Base-by-base conservation (phyloP, 2,888 invertebrate genomes). In the Chrysotoxum bicinctum region DNA sequence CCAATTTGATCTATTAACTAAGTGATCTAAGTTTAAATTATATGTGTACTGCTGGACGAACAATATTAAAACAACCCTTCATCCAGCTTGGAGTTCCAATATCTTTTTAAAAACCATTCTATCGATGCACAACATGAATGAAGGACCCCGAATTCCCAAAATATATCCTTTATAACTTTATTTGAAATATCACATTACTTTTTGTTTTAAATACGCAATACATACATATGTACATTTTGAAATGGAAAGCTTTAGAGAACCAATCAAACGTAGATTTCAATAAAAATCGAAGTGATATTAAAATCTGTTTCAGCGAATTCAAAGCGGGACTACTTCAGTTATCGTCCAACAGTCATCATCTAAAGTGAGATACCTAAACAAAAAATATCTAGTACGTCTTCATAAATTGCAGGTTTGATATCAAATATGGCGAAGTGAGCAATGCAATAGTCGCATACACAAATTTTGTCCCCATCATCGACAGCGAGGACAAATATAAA, bases 391-490 rank as follows among this genome's bases (percentile, higher is more conserved):
- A 50, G 23, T 14, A 50, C 12, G 8, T 72, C 10, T 50, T 35
- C 30, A 43, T 32, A 70, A 69, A 54, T 58, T 56, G 45, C 73
- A 56, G 73, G 48, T 85, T 85, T 77, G 77, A 85, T 85, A 73
- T 76, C 72, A 48, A 80, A 85, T 81, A 80, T 26, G 26, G 26
- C 26, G 4, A 26, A 26, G 3, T 26, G 26, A 16, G 8, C 4
- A 14, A 75, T 64, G 70, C 56, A 68, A 75, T 72, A n/a, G 5
- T 23, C 19, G 75, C 43, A 58, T 52, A 52, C 35, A 60, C 72
- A 72, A 78, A 75, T 48, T 62, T 43, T 35, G 56, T 60, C 23
- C 45, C 10, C 52, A 21, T 26, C 23, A 50, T 50, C 23, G n/a
- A 8, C 40, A 64, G 52, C 48, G 40, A 81, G 8, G 9, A 30